A percentile compares a stretch with the other conserved stretches of the same genome.
phyloP scores from a whole-genome alignment of 1,140 invertebrate species.

The Nylanderia fulva region DNA sequence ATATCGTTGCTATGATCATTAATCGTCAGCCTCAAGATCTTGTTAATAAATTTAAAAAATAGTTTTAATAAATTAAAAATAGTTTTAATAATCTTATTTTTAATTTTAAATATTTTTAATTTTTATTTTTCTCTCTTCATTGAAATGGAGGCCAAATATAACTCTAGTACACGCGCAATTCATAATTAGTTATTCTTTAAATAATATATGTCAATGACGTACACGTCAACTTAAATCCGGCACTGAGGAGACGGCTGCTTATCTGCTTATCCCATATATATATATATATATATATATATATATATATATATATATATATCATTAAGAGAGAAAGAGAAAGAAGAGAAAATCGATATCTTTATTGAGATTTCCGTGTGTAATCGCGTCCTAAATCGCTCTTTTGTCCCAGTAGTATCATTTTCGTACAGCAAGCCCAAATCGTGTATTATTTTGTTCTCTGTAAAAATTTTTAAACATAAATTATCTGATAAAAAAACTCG shows the following conservation, averaged over 20 bases:
- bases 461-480: background rate
- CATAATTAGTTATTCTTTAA: too few relatives aligned
- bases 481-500: background rate
- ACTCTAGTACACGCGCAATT: too few relatives aligned
- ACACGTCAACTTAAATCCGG: background rate
- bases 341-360: conserved; percentile 13
- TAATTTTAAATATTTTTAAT: background rate
- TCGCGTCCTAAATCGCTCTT: background rate
- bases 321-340: too few relatives aligned
- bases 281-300: too few relatives aligned
- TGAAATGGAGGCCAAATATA: background rate
- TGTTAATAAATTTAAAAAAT: too few relatives aligned
- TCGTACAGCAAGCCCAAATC: background rate
- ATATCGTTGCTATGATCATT: too few relatives aligned
- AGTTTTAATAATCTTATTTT: background rate
- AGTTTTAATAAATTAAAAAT: too few relatives aligned
- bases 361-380: conserved; percentile 25
- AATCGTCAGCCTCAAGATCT: background rate
- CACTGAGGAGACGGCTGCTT: background rate
- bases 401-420: background rate
- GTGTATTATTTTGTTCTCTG: background rate
- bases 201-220: too few relatives aligned
- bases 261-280: background rate
- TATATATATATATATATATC: too few relatives aligned
- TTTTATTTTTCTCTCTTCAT: background rate